Conservation (phyloP, 2,113 vertebrate genomes). For the Heterocephalus glaber region DNA sequence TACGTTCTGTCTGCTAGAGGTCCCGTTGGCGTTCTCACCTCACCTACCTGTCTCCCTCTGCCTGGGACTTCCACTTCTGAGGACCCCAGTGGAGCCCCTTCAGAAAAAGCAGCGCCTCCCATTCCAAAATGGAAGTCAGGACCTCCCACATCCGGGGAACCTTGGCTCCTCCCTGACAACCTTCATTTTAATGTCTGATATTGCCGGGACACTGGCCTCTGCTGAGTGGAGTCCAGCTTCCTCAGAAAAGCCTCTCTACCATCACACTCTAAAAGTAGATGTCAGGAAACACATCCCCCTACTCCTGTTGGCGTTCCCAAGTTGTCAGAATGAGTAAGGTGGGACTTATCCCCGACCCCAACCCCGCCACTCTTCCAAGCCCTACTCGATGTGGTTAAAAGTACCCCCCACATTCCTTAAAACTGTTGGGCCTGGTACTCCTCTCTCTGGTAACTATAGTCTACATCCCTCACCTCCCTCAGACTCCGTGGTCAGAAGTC, state of each 20-base stretch:
- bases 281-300: neutral
- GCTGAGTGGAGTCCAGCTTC: neutral
- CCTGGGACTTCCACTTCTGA: rapidly evolving
- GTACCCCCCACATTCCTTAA: neutral
- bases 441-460: neutral
- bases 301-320: neutral
- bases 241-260: neutral
- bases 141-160: neutral
- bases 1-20: neutral
- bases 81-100: rapidly evolving
- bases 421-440: neutral
- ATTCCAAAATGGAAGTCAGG: neutral
- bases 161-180: rapidly evolving
- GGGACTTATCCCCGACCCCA: neutral
- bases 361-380: neutral
- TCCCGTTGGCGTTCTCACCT: neutral
- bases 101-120: neutral
- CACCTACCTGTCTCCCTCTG: neutral
- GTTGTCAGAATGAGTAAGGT: neutral
- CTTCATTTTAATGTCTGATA: neutral
- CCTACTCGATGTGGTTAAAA: neutral
- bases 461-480: neutral
- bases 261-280: neutral
- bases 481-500: neutral
- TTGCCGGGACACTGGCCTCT: neutral